Conservation (phyloP, 2,888 invertebrate species). For the Eilema caniola region DNA sequence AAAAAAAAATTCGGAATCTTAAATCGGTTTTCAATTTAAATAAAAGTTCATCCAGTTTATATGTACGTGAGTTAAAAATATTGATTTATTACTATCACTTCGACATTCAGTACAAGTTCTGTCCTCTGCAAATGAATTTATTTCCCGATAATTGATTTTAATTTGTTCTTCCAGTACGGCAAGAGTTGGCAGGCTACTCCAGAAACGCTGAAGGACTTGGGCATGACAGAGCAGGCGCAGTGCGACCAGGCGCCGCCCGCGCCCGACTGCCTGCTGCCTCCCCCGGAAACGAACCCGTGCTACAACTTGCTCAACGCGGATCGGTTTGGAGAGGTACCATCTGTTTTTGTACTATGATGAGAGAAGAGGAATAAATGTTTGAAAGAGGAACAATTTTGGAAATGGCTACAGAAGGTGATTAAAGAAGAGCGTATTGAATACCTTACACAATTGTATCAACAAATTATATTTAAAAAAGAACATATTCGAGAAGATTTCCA, state of each 20-base stretch:
- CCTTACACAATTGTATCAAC: too few relatives aligned
- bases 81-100: too few relatives aligned
- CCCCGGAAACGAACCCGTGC: conserved; percentile 89
- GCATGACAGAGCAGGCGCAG: conserved; percentile 76
- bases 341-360: not conserved
- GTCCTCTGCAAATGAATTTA: too few relatives aligned
- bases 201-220: conserved; percentile 74
- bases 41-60: too few relatives aligned
- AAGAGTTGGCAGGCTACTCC: conserved; percentile 87
- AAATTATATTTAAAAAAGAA: too few relatives aligned
- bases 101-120: too few relatives aligned
- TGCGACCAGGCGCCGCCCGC: conserved; percentile 78
- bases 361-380: not conserved
- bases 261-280: conserved; percentile 82
- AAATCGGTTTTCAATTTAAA: too few relatives aligned
- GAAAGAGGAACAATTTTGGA: too few relatives aligned
- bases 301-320: conserved; percentile 83
- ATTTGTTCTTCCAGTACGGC: conserved; percentile 69
- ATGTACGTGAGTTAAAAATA: too few relatives aligned
- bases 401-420: not conserved
- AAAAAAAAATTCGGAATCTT: too few relatives aligned
- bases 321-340: conserved; percentile 75
- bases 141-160: not conserved
- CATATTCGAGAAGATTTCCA: too few relatives aligned
- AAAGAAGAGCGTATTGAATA: too few relatives aligned